Conservation (phyloP, 2,888 invertebrate genomes). For the Hedya salicella region DNA sequence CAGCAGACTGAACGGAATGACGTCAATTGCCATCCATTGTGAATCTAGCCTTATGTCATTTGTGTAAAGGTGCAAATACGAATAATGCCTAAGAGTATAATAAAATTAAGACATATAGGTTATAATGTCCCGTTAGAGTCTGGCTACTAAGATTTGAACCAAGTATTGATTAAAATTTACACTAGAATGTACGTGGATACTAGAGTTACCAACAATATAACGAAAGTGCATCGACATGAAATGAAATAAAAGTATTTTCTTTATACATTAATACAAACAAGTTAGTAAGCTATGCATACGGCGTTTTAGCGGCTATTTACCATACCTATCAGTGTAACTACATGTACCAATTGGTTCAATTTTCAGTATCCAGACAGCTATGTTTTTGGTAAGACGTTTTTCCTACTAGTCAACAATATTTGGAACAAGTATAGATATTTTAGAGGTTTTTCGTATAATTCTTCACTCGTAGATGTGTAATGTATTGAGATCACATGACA, state of each 20-base stretch:
- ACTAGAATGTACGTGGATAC: background rate
- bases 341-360: no score
- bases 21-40: slow-evolving; percentile 37
- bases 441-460: slow-evolving; percentile 19
- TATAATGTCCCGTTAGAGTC: slow-evolving; percentile 35
- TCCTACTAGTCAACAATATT: slow-evolving; percentile 57
- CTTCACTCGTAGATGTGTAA: slow-evolving; percentile 23
- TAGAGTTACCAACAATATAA: no score
- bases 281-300: no score
- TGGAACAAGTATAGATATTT: slow-evolving; percentile 50
- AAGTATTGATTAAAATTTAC: background rate
- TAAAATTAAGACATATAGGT: slow-evolving; percentile 50
- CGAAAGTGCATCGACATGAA: no score
- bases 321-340: no score
- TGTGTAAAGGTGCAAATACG: slow-evolving; percentile 43
- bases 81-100: slow-evolving; percentile 30
- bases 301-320: no score
- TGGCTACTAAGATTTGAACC: background rate
- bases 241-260: no score
- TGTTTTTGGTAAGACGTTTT: slow-evolving; percentile 47
- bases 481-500: slow-evolving; percentile 49
- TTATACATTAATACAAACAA: no score
- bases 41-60: slow-evolving; percentile 37
- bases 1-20: slow-evolving; percentile 48
- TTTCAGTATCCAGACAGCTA: background rate